Evolutionary conservation across 1,140 invertebrate species (phyloP), one percentile per base, ranked within the genome.

Genomic region (Akabosia matsudoensis): DNA sequence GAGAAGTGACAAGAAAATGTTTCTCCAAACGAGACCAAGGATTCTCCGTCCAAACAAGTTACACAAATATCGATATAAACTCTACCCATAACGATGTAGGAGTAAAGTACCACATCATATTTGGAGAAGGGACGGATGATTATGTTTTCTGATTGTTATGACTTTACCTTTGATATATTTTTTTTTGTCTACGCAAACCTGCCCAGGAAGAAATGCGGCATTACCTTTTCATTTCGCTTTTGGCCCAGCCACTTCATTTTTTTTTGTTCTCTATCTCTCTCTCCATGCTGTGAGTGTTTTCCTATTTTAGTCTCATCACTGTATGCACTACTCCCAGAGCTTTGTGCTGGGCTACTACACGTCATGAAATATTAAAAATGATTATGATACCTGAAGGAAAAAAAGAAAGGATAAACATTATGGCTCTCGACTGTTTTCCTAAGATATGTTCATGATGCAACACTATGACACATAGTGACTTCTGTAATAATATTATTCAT

Each of bases 381-480:
- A 45, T 45, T 45, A 45, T 45, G 37, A 45, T 45, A 18, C 37
- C 7, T 10, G 37, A 45, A 18, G 54, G n/a, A n/a, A n/a, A n/a
- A n/a, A 61, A 61, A n/a, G 54, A 31, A 31, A 67, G 10, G 54
- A 56, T 56, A 56, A 16, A 24, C n/a, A 56, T 22, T 56, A 22
- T 56, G 54, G 7, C 13, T 22, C 7, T 56, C 13, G 4, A 56
- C 22, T 24, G 10, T 56, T 56, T 10, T 56, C 18, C 54, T 31
- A 31, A 67, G 61, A n/a, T 61, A n/a, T 61, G 54, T 2, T 2
- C 61, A 67, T 30, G 61, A 31, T 30, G 24, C 37, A 45, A 10
- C 26, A 67, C 26, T 67, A 45, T 67, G 30, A 67, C 61, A 67
- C 61, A 67, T 22, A 30, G 30, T 30, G 61, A 67, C 30, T 67